phyloP scores from a whole-genome alignment of 1,140 invertebrate species.

The Neelides sp. region DNA sequence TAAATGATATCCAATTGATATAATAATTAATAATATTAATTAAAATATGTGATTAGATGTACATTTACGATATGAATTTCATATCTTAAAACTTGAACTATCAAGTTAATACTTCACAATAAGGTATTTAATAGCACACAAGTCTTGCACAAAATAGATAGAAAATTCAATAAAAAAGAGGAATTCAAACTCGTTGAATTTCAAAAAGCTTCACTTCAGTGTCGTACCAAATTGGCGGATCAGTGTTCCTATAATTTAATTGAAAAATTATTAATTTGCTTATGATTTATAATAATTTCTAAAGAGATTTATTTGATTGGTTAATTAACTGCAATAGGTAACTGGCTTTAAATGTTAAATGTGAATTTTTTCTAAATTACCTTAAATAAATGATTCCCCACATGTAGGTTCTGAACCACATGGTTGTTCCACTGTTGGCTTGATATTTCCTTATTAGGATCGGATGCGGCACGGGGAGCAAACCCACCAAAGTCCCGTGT shows the following conservation, averaged over 20 bases:
- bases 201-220: conserved; percentile 98
- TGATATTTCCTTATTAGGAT: conserved; percentile 98
- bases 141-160: no score
- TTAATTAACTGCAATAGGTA: neutral
- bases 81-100: no score
- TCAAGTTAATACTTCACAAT: no score
- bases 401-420: conserved; percentile 98
- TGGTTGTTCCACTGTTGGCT: conserved; percentile 92
- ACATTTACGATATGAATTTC: no score
- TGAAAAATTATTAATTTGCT: no score
- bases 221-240: conserved; percentile 99
- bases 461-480: conserved; percentile 96
- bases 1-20: no score
- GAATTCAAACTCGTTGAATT: conserved; percentile 68
- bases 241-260: conserved; percentile 83
- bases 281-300: neutral
- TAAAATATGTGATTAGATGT: no score
- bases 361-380: conserved; percentile 45
- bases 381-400: conserved; percentile 98
- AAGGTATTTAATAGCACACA: no score
- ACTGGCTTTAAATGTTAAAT: neutral
- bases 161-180: neutral
- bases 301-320: no score
- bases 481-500: conserved; percentile 93
- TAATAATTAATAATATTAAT: no score